These are phyloP conservation scores for Xiphias gladius DNA, from an alignment of 2,113 vertebrate genomes.

Conservation along the genomic window DNA sequence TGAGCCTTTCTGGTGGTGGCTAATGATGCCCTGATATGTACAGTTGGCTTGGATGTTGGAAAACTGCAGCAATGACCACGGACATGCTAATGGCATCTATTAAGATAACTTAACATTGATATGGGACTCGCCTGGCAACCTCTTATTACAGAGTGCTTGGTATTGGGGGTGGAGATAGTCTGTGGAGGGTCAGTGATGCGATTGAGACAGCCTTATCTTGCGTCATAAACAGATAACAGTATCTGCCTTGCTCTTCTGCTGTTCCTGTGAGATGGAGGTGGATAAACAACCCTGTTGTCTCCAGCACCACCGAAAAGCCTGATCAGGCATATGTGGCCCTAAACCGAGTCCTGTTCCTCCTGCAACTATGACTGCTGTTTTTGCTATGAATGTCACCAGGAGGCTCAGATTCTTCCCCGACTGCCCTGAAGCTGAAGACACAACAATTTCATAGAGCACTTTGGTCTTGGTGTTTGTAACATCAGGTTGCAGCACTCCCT, in stretches of 20 bases:
- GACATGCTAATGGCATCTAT: constrained; percentile 88
- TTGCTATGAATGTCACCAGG: constrained; percentile 56
- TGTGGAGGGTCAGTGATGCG: constrained; percentile 85
- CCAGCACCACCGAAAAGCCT: constrained; percentile 73
- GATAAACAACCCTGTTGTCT: constrained; percentile 85
- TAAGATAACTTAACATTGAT: constrained; percentile 89
- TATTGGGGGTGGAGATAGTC: constrained; percentile 74
- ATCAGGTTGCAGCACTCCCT: constrained; percentile 48
- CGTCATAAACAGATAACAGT: constrained; percentile 88
- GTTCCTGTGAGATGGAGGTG: constrained; percentile 73
- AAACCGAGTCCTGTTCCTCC: constrained; percentile 42
- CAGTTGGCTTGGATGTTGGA: constrained; percentile 73
- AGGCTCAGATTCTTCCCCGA: constrained; percentile 69
- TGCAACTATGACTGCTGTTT: constrained; percentile 48
- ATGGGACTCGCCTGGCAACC: constrained; percentile 89
- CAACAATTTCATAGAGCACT: constrained; percentile 68
- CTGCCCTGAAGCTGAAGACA: constrained; percentile 73
- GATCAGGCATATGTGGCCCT: constrained; percentile 66
- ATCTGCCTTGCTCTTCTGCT: constrained; percentile 82
- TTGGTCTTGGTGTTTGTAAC: constrained; percentile 57
- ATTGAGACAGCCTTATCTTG: constrained; percentile 87
- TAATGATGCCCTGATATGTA: constrained; percentile 74
- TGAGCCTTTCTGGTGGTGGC: constrained; percentile 53
- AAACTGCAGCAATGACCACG: constrained; percentile 79
- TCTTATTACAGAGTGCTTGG: constrained; percentile 81